A percentile compares a stretch with the other conserved stretches of the same genome.
phyloP scores from a whole-genome alignment of 2,113 vertebrate genomes.

The Charadrius vociferus region DNA sequence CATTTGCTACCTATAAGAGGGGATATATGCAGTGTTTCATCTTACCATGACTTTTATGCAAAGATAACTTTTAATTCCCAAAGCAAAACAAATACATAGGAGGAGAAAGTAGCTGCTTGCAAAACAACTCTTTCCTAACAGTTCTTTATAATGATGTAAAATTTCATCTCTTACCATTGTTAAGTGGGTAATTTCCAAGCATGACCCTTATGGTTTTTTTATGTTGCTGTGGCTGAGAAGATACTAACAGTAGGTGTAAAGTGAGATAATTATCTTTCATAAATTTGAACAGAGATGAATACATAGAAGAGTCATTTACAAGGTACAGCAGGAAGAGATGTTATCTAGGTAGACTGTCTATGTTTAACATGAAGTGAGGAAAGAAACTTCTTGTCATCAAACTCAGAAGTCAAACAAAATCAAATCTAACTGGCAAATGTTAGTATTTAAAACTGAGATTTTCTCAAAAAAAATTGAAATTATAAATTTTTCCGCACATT shows the following conservation, averaged over 20 bases:
- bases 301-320: not conserved
- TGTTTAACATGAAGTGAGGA: not conserved
- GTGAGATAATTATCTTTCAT: not conserved
- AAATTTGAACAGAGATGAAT: not conserved
- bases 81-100: not conserved
- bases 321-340: not conserved
- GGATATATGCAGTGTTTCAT: not conserved
- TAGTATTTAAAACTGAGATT: not conserved
- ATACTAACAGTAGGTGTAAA: not conserved
- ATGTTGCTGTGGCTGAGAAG: not conserved
- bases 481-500: not conserved
- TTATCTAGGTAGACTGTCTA: not conserved
- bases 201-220: not conserved
- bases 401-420: not conserved
- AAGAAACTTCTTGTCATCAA: not conserved
- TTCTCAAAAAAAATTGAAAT: not conserved
- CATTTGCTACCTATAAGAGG: not conserved
- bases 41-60: not conserved
- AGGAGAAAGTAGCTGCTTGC: not conserved
- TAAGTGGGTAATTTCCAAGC: not conserved
- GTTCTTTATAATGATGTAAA: not conserved
- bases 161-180: not conserved
- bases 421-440: not conserved
- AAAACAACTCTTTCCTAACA: not conserved
- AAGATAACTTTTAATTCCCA: not conserved